Evolutionary conservation across 2,113 vertebrate genomes (phyloP).

Genomic region (Lophotis ruficrista): DNA sequence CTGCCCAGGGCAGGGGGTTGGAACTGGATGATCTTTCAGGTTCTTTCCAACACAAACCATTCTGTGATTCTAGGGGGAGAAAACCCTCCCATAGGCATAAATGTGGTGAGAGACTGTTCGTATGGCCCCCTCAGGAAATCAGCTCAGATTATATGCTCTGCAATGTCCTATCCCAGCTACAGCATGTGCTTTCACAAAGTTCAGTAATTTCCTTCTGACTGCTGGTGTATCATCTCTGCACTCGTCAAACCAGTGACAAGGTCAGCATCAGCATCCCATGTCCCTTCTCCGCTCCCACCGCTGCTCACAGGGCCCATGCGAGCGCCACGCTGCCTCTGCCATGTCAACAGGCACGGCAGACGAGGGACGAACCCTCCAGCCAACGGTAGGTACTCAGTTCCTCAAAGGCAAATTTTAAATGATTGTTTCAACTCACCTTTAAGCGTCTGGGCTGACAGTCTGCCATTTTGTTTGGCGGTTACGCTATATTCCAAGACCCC

Average conservation of each 20-base stretch:
- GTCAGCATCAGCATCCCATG: not conserved
- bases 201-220: rapidly evolving
- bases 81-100: not conserved
- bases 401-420: not conserved
- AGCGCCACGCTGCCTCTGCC: not conserved
- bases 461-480: rapidly evolving
- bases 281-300: rapidly evolving
- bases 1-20: too few relatives aligned
- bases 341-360: rapidly evolving
- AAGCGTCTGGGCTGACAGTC: not conserved
- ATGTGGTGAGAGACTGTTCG: not conserved
- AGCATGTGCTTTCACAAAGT: too few relatives aligned
- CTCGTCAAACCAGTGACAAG: rapidly evolving
- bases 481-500: rapidly evolving
- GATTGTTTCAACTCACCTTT: not conserved
- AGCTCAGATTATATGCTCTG: too few relatives aligned
- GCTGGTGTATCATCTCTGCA: not conserved
- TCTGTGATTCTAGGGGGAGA: not conserved
- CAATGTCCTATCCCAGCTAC: too few relatives aligned
- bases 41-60: too few relatives aligned
- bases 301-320: not conserved
- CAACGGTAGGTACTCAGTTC: rapidly evolving
- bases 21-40: too few relatives aligned
- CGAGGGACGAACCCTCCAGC: rapidly evolving
- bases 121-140: not conserved